Percentiles rank a stretch among this genome's conserved stretches.
These are phyloP conservation scores for Pagrus major DNA, from an alignment of 2,113 vertebrate species.

Conservation along the genomic window DNA sequence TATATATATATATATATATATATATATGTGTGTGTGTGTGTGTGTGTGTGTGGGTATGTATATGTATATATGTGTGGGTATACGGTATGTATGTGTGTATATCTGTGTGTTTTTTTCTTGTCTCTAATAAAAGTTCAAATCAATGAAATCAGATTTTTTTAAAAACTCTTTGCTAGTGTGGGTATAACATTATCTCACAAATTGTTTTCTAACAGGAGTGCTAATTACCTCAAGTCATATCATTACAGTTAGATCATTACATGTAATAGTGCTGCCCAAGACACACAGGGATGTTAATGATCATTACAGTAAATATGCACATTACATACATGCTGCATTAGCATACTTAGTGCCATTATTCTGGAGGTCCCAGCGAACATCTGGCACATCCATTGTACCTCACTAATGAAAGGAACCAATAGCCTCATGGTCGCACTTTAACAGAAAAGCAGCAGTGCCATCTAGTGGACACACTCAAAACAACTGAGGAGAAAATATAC, in stretches of 20 bases:
- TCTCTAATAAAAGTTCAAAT: background rate
- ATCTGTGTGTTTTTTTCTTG: background rate
- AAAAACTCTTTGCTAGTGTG: background rate
- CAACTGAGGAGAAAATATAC: background rate
- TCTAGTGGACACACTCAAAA: slow-evolving; percentile 53
- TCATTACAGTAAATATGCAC: slow-evolving; percentile 22
- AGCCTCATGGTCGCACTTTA: background rate
- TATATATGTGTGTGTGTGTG: background rate
- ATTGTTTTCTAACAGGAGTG: background rate
- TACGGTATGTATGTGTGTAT: background rate
- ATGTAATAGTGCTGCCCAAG: background rate
- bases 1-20: too few relatives aligned
- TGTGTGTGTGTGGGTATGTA: background rate
- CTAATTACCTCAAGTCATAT: slow-evolving; percentile 20
- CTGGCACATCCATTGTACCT: slow-evolving; percentile 5
- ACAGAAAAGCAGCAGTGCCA: slow-evolving; percentile 29
- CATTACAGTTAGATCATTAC: background rate
- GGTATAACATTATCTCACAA: background rate
- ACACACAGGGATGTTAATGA: slow-evolving; percentile 24
- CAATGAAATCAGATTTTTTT: too few relatives aligned
- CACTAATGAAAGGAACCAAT: background rate
- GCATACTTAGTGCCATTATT: background rate
- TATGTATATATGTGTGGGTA: background rate
- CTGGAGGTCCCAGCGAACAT: slow-evolving; percentile 11
- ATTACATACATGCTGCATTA: slow-evolving; percentile 8